Percentiles rank a stretch among this genome's conserved stretches.
Evolutionary conservation across 1,140 invertebrate genomes (phyloP).

Genomic region (Acromyrmex charruanus): DNA sequence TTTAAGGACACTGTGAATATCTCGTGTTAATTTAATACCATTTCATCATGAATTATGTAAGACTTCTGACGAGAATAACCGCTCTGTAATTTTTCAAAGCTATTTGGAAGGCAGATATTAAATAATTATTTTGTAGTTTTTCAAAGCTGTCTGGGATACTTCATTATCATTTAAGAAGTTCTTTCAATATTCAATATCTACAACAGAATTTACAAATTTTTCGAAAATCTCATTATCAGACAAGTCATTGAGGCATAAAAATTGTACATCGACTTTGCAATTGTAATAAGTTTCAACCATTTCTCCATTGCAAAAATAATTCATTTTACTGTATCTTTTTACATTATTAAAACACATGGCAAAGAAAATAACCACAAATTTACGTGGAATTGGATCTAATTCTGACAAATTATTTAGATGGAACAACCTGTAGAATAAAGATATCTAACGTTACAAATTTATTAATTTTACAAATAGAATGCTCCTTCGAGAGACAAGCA

Average conservation of each 20-base stretch:
- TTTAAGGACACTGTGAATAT: background rate
- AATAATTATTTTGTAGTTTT: background rate
- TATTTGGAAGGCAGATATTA: background rate
- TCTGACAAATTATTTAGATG: background rate
- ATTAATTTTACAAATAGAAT: background rate
- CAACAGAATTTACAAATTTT: background rate
- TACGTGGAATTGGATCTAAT: background rate
- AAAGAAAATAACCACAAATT: background rate
- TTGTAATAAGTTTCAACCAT: background rate
- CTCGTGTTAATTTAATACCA: background rate
- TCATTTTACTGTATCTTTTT: background rate
- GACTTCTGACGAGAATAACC: background rate
- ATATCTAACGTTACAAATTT: background rate
- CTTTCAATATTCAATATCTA: background rate
- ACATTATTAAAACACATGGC: background rate
- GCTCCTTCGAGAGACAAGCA: conserved; percentile 60
- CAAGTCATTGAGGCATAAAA: background rate
- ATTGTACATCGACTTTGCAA: background rate
- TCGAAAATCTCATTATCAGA: background rate
- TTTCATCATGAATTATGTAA: conserved; percentile 25
- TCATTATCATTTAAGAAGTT: background rate
- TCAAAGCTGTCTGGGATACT: background rate
- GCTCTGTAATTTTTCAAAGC: background rate
- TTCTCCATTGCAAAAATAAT: too few species aligned
- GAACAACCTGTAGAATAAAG: too few species aligned